Conservation (phyloP, 2,797 vertebrate species). For the Coccyzus lansbergi region DNA sequence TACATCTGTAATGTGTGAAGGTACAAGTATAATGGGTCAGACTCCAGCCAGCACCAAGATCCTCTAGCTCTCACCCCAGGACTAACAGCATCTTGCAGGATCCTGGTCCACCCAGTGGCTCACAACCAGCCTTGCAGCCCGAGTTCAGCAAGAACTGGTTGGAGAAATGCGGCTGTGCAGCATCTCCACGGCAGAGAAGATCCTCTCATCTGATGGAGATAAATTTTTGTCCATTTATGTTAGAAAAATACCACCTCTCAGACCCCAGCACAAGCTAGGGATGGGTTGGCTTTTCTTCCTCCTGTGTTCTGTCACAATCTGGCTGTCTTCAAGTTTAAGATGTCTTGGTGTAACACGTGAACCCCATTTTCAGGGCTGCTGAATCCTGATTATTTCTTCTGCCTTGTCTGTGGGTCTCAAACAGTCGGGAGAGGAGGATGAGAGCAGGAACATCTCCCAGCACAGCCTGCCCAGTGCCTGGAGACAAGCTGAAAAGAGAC, state of each 20-base stretch:
- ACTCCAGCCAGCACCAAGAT: background rate
- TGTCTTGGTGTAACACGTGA: background rate
- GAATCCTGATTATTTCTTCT: background rate
- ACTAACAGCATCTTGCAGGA: background rate
- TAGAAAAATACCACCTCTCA: background rate
- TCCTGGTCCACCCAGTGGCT: background rate
- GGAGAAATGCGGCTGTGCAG: background rate
- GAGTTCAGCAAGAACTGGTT: fast-evolving
- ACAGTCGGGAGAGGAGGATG: background rate
- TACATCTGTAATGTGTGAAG: no score
- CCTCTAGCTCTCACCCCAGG: background rate
- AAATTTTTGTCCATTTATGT: background rate
- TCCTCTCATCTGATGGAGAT: background rate
- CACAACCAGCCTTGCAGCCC: background rate
- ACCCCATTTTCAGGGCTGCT: background rate
- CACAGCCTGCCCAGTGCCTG: background rate
- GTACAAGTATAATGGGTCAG: background rate
- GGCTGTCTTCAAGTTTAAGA: background rate
- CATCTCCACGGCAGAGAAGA: background rate
- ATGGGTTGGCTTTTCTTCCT: background rate
- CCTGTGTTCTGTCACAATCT: background rate
- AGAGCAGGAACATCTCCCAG: background rate
- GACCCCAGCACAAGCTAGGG: background rate
- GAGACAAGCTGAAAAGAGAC: background rate
- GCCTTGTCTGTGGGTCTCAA: background rate